Evolutionary conservation across 2,113 vertebrate species (phyloP).

Genomic region (Gallinago undulata): DNA sequence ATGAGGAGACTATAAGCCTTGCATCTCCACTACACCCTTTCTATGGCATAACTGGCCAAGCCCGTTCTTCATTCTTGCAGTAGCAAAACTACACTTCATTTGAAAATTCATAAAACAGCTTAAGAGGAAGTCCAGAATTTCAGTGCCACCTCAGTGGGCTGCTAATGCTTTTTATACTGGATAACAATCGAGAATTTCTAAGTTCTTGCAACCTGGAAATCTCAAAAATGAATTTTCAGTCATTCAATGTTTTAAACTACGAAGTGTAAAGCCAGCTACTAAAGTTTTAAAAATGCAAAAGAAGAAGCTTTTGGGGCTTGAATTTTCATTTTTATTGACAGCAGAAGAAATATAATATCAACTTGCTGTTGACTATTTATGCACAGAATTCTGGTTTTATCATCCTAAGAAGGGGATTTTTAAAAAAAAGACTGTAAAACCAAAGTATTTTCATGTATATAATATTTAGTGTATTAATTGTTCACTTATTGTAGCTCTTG

Average conservation of each 20-base stretch:
- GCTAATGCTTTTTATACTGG: background rate
- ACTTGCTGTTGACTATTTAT: background rate
- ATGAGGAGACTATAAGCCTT: fast-evolving
- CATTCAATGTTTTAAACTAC: background rate
- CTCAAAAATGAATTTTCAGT: background rate
- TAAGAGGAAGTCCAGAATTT: background rate
- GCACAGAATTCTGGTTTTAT: background rate
- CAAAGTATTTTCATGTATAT: background rate
- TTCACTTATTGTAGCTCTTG: background rate
- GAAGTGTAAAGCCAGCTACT: background rate
- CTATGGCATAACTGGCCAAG: background rate
- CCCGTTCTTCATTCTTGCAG: background rate
- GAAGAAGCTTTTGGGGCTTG: background rate
- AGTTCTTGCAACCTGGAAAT: background rate
- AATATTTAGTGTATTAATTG: background rate
- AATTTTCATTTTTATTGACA: background rate
- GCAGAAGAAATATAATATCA: background rate
- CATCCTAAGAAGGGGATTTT: background rate
- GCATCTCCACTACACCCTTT: background rate
- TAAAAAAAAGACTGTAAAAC: background rate
- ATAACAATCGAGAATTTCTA: background rate
- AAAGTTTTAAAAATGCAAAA: background rate
- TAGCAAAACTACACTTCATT: background rate
- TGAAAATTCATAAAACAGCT: background rate
- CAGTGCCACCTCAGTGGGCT: background rate